Conservation (phyloP, 2,797 vertebrate genomes). For the Columba guinea region DNA sequence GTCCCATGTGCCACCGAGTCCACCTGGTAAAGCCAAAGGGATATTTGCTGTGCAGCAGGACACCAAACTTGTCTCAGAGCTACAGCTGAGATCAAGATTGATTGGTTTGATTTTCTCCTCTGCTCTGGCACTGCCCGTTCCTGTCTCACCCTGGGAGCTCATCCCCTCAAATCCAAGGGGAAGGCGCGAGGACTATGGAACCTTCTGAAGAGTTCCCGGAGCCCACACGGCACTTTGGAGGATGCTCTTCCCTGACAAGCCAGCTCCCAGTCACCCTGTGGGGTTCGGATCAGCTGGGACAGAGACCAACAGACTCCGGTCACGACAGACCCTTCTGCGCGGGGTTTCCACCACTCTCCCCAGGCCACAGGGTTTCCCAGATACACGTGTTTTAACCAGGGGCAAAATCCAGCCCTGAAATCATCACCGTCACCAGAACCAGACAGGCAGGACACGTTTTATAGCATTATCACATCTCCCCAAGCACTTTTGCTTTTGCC, state of each 20-base stretch:
- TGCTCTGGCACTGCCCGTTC: neutral
- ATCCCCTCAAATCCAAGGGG: neutral
- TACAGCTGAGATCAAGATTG: neutral
- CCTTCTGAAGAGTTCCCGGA: neutral
- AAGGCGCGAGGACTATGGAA: neutral
- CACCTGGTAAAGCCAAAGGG: neutral
- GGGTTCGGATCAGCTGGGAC: neutral
- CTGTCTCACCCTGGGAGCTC: neutral
- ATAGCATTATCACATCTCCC: neutral
- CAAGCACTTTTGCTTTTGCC: neutral
- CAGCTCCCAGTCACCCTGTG: neutral
- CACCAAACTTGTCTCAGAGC: neutral
- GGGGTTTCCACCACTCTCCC: neutral
- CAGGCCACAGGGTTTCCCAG: neutral
- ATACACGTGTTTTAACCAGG: neutral
- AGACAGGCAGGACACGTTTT: neutral
- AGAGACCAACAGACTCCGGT: neutral
- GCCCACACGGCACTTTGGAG: neutral
- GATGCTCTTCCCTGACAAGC: neutral
- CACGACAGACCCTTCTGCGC: neutral
- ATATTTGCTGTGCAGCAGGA: neutral
- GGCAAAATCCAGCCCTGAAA: neutral
- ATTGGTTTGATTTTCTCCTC: neutral
- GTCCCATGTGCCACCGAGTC: neutral
- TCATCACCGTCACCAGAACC: neutral